Evolutionary conservation across 2,113 vertebrate genomes (phyloP), one percentile per base, ranked within the genome.

Genomic region (Hypanus sabinus): DNA sequence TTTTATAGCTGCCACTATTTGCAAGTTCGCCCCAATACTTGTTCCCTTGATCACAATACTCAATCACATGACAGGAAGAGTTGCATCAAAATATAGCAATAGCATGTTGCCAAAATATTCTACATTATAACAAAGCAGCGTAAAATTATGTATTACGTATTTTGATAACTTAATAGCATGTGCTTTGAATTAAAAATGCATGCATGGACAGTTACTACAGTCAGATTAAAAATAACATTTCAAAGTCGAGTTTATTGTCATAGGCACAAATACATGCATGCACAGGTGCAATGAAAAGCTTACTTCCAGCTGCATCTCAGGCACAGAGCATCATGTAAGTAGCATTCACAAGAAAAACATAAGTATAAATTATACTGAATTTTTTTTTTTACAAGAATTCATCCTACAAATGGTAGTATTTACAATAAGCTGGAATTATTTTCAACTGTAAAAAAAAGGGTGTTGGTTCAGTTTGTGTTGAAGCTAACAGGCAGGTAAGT

Each of bases 101-200:
- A 33, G 60, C 7, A 16, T 90, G 85, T 90, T 90, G 85, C 85
- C 85, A 90, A 90, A 90, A 90, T 90, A 90, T 90, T 90, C 60
- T 62, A 90, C 85, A 68, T 90, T 68, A 90, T 90, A 90, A 90
- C 85, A 33, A n/a, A n/a, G 85, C 57, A 33, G 33, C 16, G 16
- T 90, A 18, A 68, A 90, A 90, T 16, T 90, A 68, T n/a, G n/a
- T 90, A n/a, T 90, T 90, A n/a, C 65, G 85, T 90, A 90, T 65
- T 65, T 90, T 68, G 8, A 33, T 60, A n/a, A 18, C 30, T 90
- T n/a, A 65, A 33, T 60, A 90, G n/a, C 33, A 60, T 27, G 30
- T 33, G 16, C 30, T 6, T 85, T 65, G 14, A 65, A 90, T 90
- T 33, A 68, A 16, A n/a, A 24, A 88, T 24, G 27, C 27, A 57